Percentiles rank a stretch among this genome's conserved stretches.
Conservation (phyloP, 2,888 invertebrate genomes). For the Diplazon laetatorius region DNA sequence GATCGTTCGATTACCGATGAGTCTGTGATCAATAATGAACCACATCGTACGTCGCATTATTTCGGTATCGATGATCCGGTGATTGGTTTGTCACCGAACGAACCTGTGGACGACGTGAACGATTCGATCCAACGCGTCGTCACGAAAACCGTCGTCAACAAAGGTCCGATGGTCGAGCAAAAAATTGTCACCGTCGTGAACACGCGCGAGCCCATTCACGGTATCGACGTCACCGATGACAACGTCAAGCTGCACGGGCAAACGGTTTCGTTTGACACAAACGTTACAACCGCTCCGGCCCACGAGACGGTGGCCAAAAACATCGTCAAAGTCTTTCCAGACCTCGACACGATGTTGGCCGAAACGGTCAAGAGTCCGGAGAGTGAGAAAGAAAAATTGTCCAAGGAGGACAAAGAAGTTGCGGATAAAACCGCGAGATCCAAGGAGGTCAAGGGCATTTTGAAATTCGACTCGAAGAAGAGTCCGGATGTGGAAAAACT, state of each 20-base stretch:
- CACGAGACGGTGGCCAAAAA: conserved; percentile 63
- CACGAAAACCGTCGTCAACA: conserved; percentile 57
- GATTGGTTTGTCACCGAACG: conserved; percentile 50
- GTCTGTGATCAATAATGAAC: conserved; percentile 38
- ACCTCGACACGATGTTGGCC: conserved; percentile 67
- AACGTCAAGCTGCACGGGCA: conserved; percentile 63
- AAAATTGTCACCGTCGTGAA: conserved; percentile 60
- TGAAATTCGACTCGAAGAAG: conserved; percentile 68
- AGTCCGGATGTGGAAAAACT: conserved; percentile 68
- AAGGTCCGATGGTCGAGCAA: conserved; percentile 55
- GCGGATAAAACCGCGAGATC: conserved; percentile 83
- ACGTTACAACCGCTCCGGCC: conserved; percentile 67
- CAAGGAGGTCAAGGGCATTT: conserved; percentile 59
- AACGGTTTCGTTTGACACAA: conserved; percentile 69
- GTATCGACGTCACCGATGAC: conserved; percentile 44
- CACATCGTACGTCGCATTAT: conserved; percentile 54
- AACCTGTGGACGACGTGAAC: conserved; percentile 22
- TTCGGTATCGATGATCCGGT: conserved; percentile 64
- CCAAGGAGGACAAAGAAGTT: conserved; percentile 84
- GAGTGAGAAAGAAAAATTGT: conserved; percentile 84
- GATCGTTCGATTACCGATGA: conserved; percentile 58
- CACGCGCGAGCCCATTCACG: conserved; percentile 52
- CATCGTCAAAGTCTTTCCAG: conserved; percentile 68
- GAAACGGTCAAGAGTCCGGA: conserved; percentile 55
- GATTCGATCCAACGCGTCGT: conserved; percentile 48